Percentiles rank a stretch among this genome's conserved stretches.
phyloP scores from a whole-genome alignment of 1,140 invertebrate species.

The Alviniconcha marisindica region DNA sequence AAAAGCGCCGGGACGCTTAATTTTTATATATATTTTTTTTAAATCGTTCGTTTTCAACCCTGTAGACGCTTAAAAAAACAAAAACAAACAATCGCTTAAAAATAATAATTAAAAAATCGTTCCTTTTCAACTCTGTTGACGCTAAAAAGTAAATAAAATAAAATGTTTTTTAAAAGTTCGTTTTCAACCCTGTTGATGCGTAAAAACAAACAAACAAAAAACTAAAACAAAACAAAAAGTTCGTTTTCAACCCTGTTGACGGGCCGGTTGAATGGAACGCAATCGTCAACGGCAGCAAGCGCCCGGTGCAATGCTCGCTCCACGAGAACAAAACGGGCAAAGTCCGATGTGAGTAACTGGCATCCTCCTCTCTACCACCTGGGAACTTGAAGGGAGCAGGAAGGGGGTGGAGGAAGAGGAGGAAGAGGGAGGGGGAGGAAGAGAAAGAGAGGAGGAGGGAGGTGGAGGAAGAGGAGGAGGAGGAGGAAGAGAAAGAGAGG shows the following conservation, averaged over 20 bases:
- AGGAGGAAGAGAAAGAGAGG: slow-evolving; percentile 21
- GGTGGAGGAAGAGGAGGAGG: slow-evolving; percentile 9
- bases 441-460: slow-evolving; percentile 8
- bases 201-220: background rate
- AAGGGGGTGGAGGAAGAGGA: background rate
- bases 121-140: background rate
- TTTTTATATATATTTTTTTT: background rate
- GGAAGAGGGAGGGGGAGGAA: slow-evolving; percentile 22
- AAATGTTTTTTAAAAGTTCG: no score
- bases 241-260: background rate
- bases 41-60: background rate
- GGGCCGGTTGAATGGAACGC: background rate
- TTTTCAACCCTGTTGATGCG: background rate
- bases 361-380: no score
- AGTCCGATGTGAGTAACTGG: background rate
- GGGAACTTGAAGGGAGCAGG: background rate
- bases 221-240: background rate
- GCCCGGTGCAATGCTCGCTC: background rate
- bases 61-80: background rate
- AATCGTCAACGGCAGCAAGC: background rate
- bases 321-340: background rate
- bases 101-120: background rate
- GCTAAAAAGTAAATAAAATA: no score
- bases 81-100: background rate
- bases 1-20: background rate